Evolutionary conservation across 2,797 vertebrate species (phyloP), one percentile per base, ranked within the genome.

Genomic region (Xenops minutus): DNA sequence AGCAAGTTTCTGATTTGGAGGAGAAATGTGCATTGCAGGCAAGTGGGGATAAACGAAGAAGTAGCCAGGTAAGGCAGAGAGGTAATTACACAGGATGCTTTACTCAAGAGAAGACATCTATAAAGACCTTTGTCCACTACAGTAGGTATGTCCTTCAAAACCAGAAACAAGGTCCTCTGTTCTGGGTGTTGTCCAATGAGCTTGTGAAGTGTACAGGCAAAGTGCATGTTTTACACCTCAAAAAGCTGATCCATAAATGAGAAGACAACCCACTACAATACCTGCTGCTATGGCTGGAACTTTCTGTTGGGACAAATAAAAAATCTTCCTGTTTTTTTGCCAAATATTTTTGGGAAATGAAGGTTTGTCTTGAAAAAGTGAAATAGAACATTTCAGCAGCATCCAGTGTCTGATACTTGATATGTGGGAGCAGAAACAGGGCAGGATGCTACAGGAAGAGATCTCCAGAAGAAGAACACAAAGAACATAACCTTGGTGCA

Each of bases 1-100:
- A 46, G 16, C 0, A 13, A 73, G 11, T 55, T 73, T 80, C 43
- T 58, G 51, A 49, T 39, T 46, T 72, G 46, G 54, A 72, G 51
- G 6, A 85, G 43, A 73, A 85, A 66, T 15, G 16, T 34, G 23
- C 26, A 37, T 62, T 92, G 14, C 18, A 56, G 59, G 55, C 26
- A 73, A 0, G 0, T 26, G 9, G 34, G 37, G 18, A 37, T 58
- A 83, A 55, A 29, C 83, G 44, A 58, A 48, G 46, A 79, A 52
- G 16, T 2, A 39, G 17, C 14, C 0, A 1, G 7, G 4, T 44
- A 49, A 80, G 15, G 39, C 2, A 2, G 14, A 79, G 22, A 34
- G 26, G 46, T 52, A 52, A 64, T 82, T 61, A 56, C 20, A 64
- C 13, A 32, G 17, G 11, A 49, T 58, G 16, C 16, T 79, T 82